Percentiles rank a stretch among this genome's conserved stretches.
phyloP scores from a whole-genome alignment of 2,888 invertebrate genomes.

The Saturnia pavonia region DNA sequence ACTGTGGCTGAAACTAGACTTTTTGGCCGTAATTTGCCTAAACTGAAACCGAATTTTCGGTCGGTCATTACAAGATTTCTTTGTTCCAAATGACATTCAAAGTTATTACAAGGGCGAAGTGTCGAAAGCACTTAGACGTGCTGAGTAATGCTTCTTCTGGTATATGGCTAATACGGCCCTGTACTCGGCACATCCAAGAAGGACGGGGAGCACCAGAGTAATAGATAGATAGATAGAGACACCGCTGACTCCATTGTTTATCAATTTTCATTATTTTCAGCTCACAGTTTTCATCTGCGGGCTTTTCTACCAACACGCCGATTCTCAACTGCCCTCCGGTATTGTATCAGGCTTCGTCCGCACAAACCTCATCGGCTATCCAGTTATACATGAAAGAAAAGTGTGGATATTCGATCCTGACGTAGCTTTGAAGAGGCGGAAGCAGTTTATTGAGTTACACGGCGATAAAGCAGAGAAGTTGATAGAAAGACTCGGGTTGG shows the following conservation, averaged over 20 bases:
- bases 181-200: too few species aligned
- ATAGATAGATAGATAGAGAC: too few species aligned
- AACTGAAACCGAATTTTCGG: too few species aligned
- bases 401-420: slow-evolving; percentile 86
- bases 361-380: slow-evolving; percentile 83
- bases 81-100: too few species aligned
- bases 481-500: slow-evolving; percentile 85
- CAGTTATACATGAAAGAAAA: slow-evolving; percentile 80
- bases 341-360: slow-evolving; percentile 60
- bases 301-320: slow-evolving; percentile 46
- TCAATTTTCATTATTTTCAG: slow-evolving; percentile 8
- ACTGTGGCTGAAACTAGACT: too few species aligned
- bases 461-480: slow-evolving; percentile 84
- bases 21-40: too few species aligned
- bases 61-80: too few species aligned
- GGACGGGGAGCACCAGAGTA: too few species aligned
- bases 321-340: slow-evolving; percentile 46
- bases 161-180: too few species aligned
- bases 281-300: slow-evolving; percentile 17
- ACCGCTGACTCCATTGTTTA: background rate
- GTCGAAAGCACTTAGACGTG: too few species aligned
- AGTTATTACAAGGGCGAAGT: too few species aligned
- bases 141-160: too few species aligned
- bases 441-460: slow-evolving; percentile 82
- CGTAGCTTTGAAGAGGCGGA: slow-evolving; percentile 80